Evolutionary conservation across 2,888 invertebrate genomes (phyloP).

Genomic region (Helleia helle): DNA sequence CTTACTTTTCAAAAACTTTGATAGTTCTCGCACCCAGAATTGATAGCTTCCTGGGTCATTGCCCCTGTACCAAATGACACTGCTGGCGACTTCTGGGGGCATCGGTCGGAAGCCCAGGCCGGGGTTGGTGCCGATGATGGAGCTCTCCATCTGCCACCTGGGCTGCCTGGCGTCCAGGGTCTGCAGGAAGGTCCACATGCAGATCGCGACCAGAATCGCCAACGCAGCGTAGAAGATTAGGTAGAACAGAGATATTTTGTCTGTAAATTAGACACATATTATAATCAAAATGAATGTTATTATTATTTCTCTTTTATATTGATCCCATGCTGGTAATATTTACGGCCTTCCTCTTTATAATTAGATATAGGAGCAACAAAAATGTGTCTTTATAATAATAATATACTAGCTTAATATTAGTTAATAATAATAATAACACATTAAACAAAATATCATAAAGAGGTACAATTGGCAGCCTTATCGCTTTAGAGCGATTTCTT

Average conservation of each 20-base stretch:
- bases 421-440: too few species aligned
- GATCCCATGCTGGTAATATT: too few species aligned
- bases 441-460: too few species aligned
- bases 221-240: conserved; percentile 93
- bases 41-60: conserved; percentile 83
- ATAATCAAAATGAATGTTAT: not conserved
- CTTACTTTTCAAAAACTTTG: conserved; percentile 85
- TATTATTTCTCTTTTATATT: not conserved
- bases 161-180: conserved; percentile 92
- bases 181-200: conserved; percentile 95
- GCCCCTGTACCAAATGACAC: conserved; percentile 95
- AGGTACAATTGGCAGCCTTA: too few species aligned
- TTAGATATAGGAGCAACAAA: too few species aligned
- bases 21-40: conserved; percentile 85
- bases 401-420: too few species aligned
- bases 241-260: conserved; percentile 96
- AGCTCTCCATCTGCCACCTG: conserved; percentile 88
- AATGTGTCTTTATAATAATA: too few species aligned
- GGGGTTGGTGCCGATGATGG: conserved; percentile 96
- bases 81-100: conserved; percentile 91
- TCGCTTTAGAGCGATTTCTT: too few species aligned
- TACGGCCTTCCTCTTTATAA: too few species aligned
- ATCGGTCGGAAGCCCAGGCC: conserved; percentile 96
- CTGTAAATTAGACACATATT: conserved; percentile 68
- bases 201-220: conserved; percentile 93